Conservation (phyloP, 1,140 invertebrate species). For the Brevipalpus yothersi region DNA sequence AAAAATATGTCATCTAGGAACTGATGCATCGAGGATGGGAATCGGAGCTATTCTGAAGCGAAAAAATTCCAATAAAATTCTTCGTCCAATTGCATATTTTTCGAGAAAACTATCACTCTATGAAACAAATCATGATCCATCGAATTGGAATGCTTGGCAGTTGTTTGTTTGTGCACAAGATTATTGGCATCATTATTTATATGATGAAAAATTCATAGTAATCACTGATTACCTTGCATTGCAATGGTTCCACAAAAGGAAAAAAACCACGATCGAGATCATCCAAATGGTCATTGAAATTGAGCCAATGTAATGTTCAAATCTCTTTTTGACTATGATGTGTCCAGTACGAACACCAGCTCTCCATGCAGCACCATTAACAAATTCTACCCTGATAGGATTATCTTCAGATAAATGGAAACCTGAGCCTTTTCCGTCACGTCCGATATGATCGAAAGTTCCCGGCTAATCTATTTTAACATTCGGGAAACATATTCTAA, state of each 20-base stretch:
- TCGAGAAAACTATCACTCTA: constrained; percentile 19
- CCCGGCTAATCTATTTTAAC: too few species aligned
- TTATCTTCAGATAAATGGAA: constrained; percentile 93
- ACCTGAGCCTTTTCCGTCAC: constrained; percentile 81
- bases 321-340: constrained; percentile 78
- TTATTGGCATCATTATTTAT: constrained; percentile 26
- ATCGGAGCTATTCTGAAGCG: constrained; percentile 25
- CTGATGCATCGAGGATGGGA: constrained; percentile 20
- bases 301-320: too few species aligned
- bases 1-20: constrained; percentile 1
- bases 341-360: constrained; percentile 78
- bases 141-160: constrained; percentile 27
- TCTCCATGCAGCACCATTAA: constrained; percentile 79
- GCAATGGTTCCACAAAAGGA: not conserved
- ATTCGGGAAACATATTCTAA: too few species aligned
- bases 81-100: constrained; percentile 24
- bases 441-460: too few species aligned
- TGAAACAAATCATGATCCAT: constrained; percentile 25
- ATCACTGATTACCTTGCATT: constrained; percentile 25
- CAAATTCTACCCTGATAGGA: constrained; percentile 84
- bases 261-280: too few species aligned
- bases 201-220: constrained; percentile 20
- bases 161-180: constrained; percentile 24
- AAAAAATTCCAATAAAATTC: constrained; percentile 15
- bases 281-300: too few species aligned